phyloP scores from a whole-genome alignment of 2,888 invertebrate genomes.

The Epiblema foenella region DNA sequence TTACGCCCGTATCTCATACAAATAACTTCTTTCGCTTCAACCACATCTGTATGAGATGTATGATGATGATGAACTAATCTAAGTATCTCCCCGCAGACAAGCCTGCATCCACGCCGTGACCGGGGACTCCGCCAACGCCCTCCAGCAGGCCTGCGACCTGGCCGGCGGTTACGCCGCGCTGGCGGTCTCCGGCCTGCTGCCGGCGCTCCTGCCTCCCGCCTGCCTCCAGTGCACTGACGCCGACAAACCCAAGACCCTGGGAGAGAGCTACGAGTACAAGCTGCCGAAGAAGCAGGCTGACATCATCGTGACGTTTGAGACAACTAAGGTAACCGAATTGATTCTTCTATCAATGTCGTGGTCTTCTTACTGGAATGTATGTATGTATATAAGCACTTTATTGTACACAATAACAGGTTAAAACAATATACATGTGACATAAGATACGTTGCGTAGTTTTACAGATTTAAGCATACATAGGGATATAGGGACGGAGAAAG shows the following conservation, averaged over 20 bases:
- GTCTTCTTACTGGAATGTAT: no score
- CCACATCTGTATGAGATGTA: no score
- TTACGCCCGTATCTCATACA: no score
- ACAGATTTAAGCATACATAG: no score
- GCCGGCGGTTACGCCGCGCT: conserved; percentile 88
- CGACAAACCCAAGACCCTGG: conserved; percentile 76
- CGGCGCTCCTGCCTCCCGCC: conserved; percentile 85
- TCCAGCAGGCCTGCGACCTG: conserved; percentile 86
- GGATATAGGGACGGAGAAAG: no score
- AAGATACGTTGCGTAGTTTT: no score
- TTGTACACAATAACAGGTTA: no score
- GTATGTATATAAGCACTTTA: no score
- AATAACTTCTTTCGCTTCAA: no score
- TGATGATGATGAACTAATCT: not conserved
- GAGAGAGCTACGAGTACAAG: conserved; percentile 87
- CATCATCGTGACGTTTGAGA: conserved; percentile 91
- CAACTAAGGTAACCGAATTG: conserved; percentile 65
- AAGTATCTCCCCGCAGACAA: conserved; percentile 72
- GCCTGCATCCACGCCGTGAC: conserved; percentile 90
- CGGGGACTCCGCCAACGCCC: conserved; percentile 64
- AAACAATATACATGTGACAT: no score
- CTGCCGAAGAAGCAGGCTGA: conserved; percentile 91
- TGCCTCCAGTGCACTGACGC: conserved; percentile 86
- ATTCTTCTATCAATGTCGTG: not conserved
- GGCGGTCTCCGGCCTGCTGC: conserved; percentile 85